Base-by-base conservation (phyloP, 2,797 vertebrate genomes). In the Rhinophrynus dorsalis region DNA sequence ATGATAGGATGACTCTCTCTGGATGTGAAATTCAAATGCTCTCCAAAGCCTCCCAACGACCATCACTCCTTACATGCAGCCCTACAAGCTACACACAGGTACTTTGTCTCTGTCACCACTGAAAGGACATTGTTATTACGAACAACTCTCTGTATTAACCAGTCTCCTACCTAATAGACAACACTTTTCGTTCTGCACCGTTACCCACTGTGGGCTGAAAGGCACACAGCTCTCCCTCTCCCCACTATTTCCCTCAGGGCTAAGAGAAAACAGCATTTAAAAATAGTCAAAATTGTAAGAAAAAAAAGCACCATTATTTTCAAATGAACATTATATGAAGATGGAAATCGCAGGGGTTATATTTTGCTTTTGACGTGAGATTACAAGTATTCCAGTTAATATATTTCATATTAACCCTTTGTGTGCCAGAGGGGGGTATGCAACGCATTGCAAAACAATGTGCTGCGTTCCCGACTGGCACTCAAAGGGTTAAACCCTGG, bases 61-160 rank as follows among this genome's bases (percentile, higher is more conserved):
- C 92, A 85, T 94, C 93, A 93, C 88, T 91, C 77, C 87, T 92
- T 90, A 91, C 86, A 81, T 75, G 84, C 88, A 88, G 88, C 90
- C 86, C 90, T 91, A 92, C 86, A 90, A 89, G 89, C 92, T 89
- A 88, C 92, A 92, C 81, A 90, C 91, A 92, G 90, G 91, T 92
- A 93, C 94, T 95, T 94, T 94, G 92, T 96, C 94, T 96, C 93
- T 94, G 94, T 96, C 94, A 95, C 83, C 75, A 77, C 84, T 86
- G 90, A 93, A 91, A 93, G 92, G 93, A 94, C 93, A 94, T 94
- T 94, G 92, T 94, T 94, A 94, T 95, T 94, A 94, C 91, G 87
- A 91, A 93, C 93, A 92, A 92, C 90, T 90, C 90, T 93, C 93
- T 95, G 92, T 92, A 94, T 95, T 94, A 94, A 92, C 92, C 92